Conservation (phyloP, 2,113 vertebrate genomes). For the Catharus minimus region DNA sequence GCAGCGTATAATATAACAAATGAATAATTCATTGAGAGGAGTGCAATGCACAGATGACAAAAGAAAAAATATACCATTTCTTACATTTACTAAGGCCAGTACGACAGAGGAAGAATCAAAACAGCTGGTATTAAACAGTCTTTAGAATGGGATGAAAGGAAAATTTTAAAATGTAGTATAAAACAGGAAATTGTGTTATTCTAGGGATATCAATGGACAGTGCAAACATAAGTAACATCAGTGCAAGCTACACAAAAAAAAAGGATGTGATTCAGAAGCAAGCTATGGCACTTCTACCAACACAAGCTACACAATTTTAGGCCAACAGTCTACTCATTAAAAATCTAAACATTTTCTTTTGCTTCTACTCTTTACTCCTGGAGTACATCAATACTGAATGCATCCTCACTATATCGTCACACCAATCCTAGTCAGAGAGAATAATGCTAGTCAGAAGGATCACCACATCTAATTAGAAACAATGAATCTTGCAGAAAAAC, state of each 20-base stretch:
- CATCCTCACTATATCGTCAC: not conserved
- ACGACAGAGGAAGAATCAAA: not conserved
- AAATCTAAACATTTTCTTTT: not conserved
- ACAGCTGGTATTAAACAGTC: not conserved
- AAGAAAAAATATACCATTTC: not conserved
- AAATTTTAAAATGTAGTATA: not conserved
- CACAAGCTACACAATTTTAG: not conserved
- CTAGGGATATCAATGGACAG: not conserved
- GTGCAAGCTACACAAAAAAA: not conserved
- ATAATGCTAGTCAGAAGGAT: not conserved
- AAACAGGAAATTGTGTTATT: not conserved
- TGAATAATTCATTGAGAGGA: not conserved
- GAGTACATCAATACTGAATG: not conserved
- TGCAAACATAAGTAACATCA: not conserved
- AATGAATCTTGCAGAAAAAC: not conserved
- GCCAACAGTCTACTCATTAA: not conserved
- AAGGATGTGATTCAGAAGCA: not conserved
- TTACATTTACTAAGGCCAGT: not conserved
- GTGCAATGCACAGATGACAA: not conserved
- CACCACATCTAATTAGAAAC: not conserved
- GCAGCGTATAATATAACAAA: not conserved
- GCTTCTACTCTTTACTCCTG: not conserved
- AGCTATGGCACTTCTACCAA: not conserved
- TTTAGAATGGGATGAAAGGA: not conserved
- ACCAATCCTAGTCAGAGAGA: not conserved